phyloP scores from a whole-genome alignment of 1,140 invertebrate genomes.

The Scylla paramamosain region DNA sequence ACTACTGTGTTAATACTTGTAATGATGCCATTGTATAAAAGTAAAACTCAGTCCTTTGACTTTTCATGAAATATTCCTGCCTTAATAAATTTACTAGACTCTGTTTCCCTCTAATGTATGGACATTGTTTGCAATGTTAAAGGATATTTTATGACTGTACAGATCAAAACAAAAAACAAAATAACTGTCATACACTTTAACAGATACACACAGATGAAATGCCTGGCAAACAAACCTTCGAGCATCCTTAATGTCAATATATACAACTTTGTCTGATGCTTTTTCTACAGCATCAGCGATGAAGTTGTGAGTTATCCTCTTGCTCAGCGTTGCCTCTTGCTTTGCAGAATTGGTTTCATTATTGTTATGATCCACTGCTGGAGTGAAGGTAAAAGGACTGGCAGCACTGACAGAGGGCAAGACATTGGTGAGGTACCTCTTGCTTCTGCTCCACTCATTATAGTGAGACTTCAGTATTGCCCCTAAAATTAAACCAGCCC shows the following conservation, averaged over 20 bases:
- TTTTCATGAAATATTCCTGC: too few species aligned
- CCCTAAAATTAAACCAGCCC: slow-evolving; percentile 53
- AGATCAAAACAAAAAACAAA: background rate
- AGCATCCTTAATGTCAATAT: slow-evolving; percentile 59
- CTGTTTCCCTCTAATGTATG: too few species aligned
- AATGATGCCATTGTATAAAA: too few species aligned
- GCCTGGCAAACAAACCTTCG: slow-evolving; percentile 30
- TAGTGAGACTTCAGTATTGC: slow-evolving; percentile 54
- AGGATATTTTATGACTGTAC: too few species aligned
- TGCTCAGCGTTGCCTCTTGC: background rate
- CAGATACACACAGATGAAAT: background rate
- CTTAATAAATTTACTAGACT: too few species aligned
- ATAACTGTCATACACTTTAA: background rate
- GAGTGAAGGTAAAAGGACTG: slow-evolving; percentile 40
- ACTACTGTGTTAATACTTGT: too few species aligned
- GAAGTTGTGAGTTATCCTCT: slow-evolving; percentile 58
- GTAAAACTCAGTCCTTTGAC: too few species aligned
- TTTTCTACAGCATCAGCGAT: slow-evolving; percentile 70
- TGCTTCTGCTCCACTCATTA: slow-evolving; percentile 24
- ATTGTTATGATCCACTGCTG: background rate
- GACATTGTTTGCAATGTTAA: too few species aligned
- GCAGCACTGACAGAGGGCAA: slow-evolving; percentile 52
- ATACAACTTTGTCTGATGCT: slow-evolving; percentile 64
- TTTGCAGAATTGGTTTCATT: background rate
- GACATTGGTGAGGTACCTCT: background rate